Evolutionary conservation across 2,797 vertebrate genomes (phyloP), one percentile per base, ranked within the genome.

Genomic region (Ctenopoma kingsleyae): DNA sequence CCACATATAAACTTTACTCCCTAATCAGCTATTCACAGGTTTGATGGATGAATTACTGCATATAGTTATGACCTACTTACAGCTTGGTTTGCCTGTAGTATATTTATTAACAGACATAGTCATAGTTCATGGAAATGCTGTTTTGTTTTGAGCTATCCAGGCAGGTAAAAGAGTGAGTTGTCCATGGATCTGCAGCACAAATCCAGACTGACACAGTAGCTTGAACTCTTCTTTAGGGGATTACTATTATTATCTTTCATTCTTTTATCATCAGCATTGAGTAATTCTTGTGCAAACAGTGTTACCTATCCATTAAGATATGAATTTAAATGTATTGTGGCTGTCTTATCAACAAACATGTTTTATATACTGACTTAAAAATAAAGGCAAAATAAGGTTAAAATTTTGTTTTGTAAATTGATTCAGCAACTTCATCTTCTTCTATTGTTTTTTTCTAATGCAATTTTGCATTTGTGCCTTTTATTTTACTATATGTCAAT

Each of bases 221-320:
- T 35, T 66, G 71, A 73, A 73, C 62, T 76, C 25, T 43, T 49
- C 62, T 74, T 61, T 25, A 13, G 43, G 15, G 48, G 66, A 71
- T 76, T 59, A 57, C 12, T 11, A 1, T 30, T 43, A n/a, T n/a
- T 44, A 23, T 48, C 56, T 66, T 56, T 69, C 30, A 32, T 49
- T 13, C 27, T 63, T 50, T 60, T 41, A 38, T 61, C 17, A 15
- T 54, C 16, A n/a, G n/a, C 35, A 19, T 57, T 25, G n/a, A 16
- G 41, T 65, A 15, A 64, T 60, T 66, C 25, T 30, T 68, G 48
- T 56, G 32, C 32, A 60, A 62, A 67, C 38, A 56, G 11, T 5
- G 15, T 38, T 67, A 16, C 40, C 19, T 51, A n/a, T 53, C 19
- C 10, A 49, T 66, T 6, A 80, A 60, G n/a, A 50, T 20, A 50